Base-by-base conservation (phyloP, 2,888 invertebrate species). In the Lasioglossum marginatum region DNA sequence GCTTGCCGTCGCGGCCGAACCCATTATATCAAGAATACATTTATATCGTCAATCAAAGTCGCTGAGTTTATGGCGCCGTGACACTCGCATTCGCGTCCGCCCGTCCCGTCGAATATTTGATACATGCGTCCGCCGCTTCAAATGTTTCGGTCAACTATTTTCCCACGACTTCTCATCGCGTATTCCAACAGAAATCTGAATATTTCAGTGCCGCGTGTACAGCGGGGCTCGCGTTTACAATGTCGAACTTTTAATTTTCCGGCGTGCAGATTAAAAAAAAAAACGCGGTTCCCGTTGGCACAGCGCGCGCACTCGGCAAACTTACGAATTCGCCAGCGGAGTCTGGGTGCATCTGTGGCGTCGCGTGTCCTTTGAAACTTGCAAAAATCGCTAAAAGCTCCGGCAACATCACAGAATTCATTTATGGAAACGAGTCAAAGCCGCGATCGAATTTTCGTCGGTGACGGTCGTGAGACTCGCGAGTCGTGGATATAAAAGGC, bases 401-500 rank as follows among this genome's bases (percentile, higher is more conserved):
- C 14, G 2, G 10, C 40, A 37, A 70, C 70, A 14, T 70, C 37
- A 14, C 40, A n/a, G 40, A 70, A 37, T 70, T n/a, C 70, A 70
- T 70, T 70, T 70, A 70, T n/a, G 40, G 48, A 19, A 23, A 68
- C 43, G 27, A 40, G 66, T 37, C 16, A 16, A 73, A 77, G 48
- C 48, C 40, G 23, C 16, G 48, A 12, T 45, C 37, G 27, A 40
- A 37, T 19, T 57, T 23, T 31, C 19, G 37, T 5, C 23, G 70
- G n/a, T n/a, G 37, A 19, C 23, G 37, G 37, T 40, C 27, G 19
- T n/a, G 40, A 75, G 34, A 75, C 57, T 23, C 16, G 27, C n/a
- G n/a, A 31, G 66, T 79, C 73, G 68, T 27, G 60, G 34, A 73
- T 82, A 78, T 73, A 78, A 81, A 81, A 81, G 19, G 37, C 8